Base-by-base conservation (phyloP, 2,113 vertebrate genomes). In the Syngnathus scovelli region DNA sequence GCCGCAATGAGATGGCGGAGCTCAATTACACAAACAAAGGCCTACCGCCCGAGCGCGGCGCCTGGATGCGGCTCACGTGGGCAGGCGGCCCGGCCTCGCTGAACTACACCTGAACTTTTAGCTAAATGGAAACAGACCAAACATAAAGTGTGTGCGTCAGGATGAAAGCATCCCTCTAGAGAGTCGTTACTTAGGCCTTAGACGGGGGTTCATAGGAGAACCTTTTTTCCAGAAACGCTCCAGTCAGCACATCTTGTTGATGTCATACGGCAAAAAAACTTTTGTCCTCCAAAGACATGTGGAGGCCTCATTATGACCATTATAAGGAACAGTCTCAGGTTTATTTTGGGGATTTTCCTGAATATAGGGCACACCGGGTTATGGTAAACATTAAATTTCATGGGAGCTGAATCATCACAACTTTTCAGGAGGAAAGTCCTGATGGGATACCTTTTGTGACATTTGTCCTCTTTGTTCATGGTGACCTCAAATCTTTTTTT, bases 71-170 rank as follows among this genome's bases (percentile, higher is more conserved):
- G 71, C 79, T 88, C 86, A 87, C 72, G 84, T 69, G 78, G 71
- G 79, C 77, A 66, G 84, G 84, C 67, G 77, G 68, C 79, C 27
- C 78, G 67, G 84, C 79, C 78, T 81, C 71, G 74, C 79, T 89
- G 88, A 90, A 90, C 88, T 90, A 85, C 83, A 90, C 87, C 88
- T 90, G 88, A 90, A 90, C 88, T 78, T 58, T 18, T 77, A 81
- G 85, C 77, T 90, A 89, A 90, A 88, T 89, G 88, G 81, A 90
- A 90, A 88, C 88, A 90, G 88, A 88, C 87, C 86, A 88, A 88
- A 86, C 80, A 78, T 75, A 81, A 18, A 83, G 82, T 83, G 78
- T 83, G 78, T 89, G 83, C 79, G 85, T 87, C 87, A 89, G 86
- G 87, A 87, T 87, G 81, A 88, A 90, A 85, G 85, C 85, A 88